Evolutionary conservation across 2,113 vertebrate genomes (phyloP).

Genomic region (Pyxicephalus adspersus): DNA sequence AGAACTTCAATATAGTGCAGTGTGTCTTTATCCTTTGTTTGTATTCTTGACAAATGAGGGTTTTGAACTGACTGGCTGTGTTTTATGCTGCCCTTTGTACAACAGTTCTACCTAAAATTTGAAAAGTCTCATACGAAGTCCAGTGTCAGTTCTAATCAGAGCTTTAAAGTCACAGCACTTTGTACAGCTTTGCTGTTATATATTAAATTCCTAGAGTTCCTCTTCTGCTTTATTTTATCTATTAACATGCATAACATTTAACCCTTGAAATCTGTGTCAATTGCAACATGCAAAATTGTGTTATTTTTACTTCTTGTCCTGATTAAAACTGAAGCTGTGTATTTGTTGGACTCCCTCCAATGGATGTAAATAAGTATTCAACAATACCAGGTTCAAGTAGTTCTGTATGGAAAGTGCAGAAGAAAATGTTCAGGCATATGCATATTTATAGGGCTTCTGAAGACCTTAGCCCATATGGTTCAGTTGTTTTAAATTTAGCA

Average conservation of each 20-base stretch:
- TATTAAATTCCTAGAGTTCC: background rate
- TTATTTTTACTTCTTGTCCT: slow-evolving; percentile 27
- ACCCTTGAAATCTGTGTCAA: background rate
- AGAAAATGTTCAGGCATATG: slow-evolving; percentile 5
- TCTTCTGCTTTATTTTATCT: background rate
- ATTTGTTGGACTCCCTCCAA: slow-evolving; percentile 23
- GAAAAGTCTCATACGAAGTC: background rate
- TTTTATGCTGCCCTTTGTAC: slow-evolving; percentile 3
- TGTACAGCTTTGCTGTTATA: background rate
- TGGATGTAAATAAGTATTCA: slow-evolving; percentile 16
- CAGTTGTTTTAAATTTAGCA: no score
- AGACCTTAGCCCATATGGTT: background rate
- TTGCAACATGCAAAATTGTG: slow-evolving; percentile 3
- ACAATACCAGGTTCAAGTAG: slow-evolving; percentile 5
- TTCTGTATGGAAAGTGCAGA: slow-evolving; percentile 1
- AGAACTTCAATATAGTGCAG: no score
- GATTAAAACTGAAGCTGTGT: slow-evolving; percentile 20
- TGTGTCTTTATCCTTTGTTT: background rate
- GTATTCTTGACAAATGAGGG: background rate
- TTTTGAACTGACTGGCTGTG: background rate
- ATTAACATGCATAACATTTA: background rate
- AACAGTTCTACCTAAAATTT: background rate
- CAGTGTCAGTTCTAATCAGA: slow-evolving; percentile 21
- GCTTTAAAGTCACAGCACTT: slow-evolving; percentile 5
- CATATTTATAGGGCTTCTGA: slow-evolving; percentile 18